These are phyloP conservation scores for Chrysodeixis includens DNA, from an alignment of 2,888 invertebrate genomes.

Conservation along the genomic window DNA sequence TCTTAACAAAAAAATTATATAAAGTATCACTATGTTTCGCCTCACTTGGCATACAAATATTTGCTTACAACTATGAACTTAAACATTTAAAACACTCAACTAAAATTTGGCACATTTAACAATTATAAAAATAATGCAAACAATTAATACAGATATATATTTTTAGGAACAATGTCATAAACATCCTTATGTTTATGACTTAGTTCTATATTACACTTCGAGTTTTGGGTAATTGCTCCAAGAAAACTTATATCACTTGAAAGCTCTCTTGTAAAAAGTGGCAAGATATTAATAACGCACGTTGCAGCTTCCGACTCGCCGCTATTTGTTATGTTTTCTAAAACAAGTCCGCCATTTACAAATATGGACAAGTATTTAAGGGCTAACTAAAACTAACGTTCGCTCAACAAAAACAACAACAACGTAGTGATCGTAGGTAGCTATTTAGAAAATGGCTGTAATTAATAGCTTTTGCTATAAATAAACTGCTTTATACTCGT, in stretches of 20 bases:
- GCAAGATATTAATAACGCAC: background rate
- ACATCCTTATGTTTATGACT: too few species aligned
- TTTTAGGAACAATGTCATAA: too few species aligned
- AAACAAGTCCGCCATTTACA: conserved; percentile 2
- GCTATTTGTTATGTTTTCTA: conserved; percentile 1
- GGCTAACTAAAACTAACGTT: conserved; percentile 20
- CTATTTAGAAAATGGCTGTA: conserved; percentile 64
- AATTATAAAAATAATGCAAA: too few species aligned
- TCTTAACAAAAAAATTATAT: too few species aligned
- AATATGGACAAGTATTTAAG: conserved; percentile 10
- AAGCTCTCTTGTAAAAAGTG: background rate
- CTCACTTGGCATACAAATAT: too few species aligned
- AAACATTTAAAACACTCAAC: too few species aligned
- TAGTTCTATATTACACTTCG: too few species aligned
- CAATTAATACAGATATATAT: too few species aligned
- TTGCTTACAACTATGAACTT: too few species aligned
- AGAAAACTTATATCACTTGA: background rate
- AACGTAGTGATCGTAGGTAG: conserved; percentile 22
- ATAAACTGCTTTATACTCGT: conserved; percentile 57
- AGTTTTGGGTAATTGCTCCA: too few species aligned
- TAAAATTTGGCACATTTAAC: too few species aligned
- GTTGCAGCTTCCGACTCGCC: background rate
- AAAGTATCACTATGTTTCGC: too few species aligned
- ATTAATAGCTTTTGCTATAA: conserved; percentile 65
- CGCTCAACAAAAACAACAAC: conserved; percentile 48